Percentiles rank a stretch among this genome's conserved stretches.
phyloP scores from a whole-genome alignment of 2,113 vertebrate species.

The Eurystomus gularis region DNA sequence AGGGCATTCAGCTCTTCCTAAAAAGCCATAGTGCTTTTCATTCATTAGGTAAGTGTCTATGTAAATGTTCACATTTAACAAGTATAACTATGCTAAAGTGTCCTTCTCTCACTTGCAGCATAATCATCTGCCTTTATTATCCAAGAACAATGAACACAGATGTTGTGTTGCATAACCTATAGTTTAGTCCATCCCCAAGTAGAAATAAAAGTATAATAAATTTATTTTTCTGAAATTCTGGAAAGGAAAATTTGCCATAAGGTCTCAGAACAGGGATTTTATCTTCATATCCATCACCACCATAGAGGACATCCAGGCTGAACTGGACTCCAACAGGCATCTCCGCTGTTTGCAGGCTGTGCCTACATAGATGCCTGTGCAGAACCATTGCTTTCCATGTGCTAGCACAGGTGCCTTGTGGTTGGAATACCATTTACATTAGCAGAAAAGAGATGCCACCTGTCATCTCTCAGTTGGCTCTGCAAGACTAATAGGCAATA shows the following conservation, averaged over 20 bases:
- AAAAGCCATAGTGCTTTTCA: neutral
- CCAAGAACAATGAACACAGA: neutral
- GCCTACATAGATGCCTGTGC: neutral
- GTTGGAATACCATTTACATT: neutral
- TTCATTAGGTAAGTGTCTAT: neutral
- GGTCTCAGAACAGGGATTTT: neutral
- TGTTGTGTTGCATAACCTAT: neutral
- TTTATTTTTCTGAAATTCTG: neutral
- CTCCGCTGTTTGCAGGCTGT: neutral
- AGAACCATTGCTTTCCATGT: neutral
- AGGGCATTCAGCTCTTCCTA: neutral
- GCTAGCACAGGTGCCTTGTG: neutral
- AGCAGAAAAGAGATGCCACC: slow-evolving; percentile 12
- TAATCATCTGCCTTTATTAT: neutral
- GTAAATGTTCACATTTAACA: neutral
- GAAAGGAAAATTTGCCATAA: neutral
- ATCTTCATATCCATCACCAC: neutral
- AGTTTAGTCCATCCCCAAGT: neutral
- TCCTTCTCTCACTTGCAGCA: neutral
- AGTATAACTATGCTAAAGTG: neutral
- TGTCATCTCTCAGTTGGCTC: slow-evolving; percentile 1
- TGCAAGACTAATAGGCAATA: slow-evolving; percentile 22
- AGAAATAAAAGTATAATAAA: neutral
- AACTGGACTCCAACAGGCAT: neutral
- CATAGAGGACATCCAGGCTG: neutral